phyloP scores from a whole-genome alignment of 1,140 invertebrate genomes.

The Apis laboriosa region DNA sequence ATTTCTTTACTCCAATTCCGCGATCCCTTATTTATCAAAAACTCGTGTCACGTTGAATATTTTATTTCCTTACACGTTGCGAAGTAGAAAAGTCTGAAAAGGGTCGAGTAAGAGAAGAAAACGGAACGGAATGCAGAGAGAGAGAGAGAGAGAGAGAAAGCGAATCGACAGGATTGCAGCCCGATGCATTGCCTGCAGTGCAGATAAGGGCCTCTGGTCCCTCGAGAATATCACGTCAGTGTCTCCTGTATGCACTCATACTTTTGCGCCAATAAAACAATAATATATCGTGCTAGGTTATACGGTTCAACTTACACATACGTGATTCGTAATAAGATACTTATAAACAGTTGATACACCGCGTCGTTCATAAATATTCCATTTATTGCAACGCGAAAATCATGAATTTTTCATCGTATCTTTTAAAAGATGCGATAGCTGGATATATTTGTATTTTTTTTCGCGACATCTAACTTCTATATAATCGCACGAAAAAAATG shows the following conservation, averaged over 20 bases:
- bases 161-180: constrained; percentile 46
- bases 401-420: background rate
- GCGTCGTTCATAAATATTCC: background rate
- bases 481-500: no score
- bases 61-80: background rate
- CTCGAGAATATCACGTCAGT: constrained; percentile 16
- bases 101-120: background rate
- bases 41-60: background rate
- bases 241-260: constrained; percentile 13
- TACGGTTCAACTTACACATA: background rate
- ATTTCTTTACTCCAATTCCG: background rate
- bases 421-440: no score
- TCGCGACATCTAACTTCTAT: no score
- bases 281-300: constrained; percentile 9
- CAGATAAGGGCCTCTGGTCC: constrained; percentile 57
- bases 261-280: constrained; percentile 23
- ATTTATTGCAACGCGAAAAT: background rate
- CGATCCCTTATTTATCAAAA: background rate
- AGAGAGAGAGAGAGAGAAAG: background rate
- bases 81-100: background rate
- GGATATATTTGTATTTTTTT: no score
- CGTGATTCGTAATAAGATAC: background rate
- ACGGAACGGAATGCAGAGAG: background rate
- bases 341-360: background rate
- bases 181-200: constrained; percentile 53